Conservation (phyloP, 2,797 vertebrate species). For the Parauchenoglanis punctatus region DNA sequence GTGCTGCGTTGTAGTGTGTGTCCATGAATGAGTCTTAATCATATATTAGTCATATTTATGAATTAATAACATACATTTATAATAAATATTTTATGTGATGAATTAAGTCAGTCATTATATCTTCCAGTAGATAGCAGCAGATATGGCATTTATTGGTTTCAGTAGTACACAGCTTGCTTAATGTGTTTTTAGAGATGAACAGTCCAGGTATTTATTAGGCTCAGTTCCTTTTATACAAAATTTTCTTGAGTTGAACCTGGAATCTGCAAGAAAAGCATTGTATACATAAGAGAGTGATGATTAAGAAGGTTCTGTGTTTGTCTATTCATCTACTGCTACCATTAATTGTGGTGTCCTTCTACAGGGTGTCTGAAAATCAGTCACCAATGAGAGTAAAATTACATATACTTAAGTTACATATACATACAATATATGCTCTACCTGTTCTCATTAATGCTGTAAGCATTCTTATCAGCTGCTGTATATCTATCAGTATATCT, state of each 20-base stretch:
- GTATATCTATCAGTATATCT: background rate
- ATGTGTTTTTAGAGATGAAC: background rate
- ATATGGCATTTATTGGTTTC: background rate
- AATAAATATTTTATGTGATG: background rate
- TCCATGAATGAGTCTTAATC: background rate
- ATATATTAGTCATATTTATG: background rate
- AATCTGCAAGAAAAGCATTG: conserved; percentile 40
- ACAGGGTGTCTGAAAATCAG: background rate
- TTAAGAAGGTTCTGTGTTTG: background rate
- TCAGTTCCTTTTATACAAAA: conserved; percentile 43
- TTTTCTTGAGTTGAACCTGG: conserved; percentile 41
- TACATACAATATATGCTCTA: background rate
- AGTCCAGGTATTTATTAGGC: background rate
- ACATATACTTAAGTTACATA: background rate
- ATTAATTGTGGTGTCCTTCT: background rate
- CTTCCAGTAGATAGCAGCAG: background rate
- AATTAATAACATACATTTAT: background rate
- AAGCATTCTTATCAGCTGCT: background rate
- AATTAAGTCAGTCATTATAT: background rate
- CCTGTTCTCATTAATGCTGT: too few species aligned
- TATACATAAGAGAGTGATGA: background rate
- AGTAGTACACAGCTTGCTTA: background rate
- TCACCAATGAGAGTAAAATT: background rate
- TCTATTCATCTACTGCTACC: background rate
- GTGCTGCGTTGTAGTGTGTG: background rate